These are phyloP conservation scores for Hydropsyche tenuis DNA, from an alignment of 1,140 invertebrate genomes.

Conservation along the genomic window DNA sequence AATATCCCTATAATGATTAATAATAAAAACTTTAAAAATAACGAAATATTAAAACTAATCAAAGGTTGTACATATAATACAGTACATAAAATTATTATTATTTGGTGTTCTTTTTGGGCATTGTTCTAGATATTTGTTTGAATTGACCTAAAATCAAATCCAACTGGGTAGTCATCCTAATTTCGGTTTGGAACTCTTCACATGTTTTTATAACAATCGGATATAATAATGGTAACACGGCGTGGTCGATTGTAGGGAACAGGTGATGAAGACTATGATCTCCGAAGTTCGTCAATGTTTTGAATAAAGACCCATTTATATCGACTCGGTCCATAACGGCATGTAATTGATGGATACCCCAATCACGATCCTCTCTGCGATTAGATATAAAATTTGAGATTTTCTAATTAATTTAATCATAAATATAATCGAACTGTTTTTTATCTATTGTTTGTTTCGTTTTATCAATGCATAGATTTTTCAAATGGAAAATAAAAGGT, in stretches of 20 bases:
- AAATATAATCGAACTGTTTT: too few relatives aligned
- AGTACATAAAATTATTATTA: too few relatives aligned
- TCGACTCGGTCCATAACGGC: constrained; percentile 75
- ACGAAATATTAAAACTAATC: too few relatives aligned
- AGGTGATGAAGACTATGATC: constrained; percentile 82
- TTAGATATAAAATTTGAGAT: background rate
- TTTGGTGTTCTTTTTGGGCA: constrained; percentile 54
- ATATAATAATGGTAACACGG: constrained; percentile 69
- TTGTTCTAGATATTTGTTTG: constrained; percentile 66
- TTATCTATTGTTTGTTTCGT: too few relatives aligned
- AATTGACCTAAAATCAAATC: constrained; percentile 74
- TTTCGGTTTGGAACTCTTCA: constrained; percentile 70
- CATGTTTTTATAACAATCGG: constrained; percentile 72
- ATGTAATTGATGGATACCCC: constrained; percentile 81
- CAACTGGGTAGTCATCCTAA: constrained; percentile 64
- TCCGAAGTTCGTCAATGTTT: constrained; percentile 77
- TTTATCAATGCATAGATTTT: too few relatives aligned
- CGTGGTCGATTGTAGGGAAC: constrained; percentile 83
- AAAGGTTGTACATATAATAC: too few relatives aligned
- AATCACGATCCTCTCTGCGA: constrained; percentile 65
- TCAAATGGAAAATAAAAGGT: too few relatives aligned
- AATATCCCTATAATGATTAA: too few relatives aligned
- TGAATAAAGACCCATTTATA: constrained; percentile 72
- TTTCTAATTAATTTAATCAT: too few relatives aligned
- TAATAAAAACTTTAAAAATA: too few relatives aligned